phyloP scores from a whole-genome alignment of 2,797 vertebrate genomes.

The Poecile montanus region DNA sequence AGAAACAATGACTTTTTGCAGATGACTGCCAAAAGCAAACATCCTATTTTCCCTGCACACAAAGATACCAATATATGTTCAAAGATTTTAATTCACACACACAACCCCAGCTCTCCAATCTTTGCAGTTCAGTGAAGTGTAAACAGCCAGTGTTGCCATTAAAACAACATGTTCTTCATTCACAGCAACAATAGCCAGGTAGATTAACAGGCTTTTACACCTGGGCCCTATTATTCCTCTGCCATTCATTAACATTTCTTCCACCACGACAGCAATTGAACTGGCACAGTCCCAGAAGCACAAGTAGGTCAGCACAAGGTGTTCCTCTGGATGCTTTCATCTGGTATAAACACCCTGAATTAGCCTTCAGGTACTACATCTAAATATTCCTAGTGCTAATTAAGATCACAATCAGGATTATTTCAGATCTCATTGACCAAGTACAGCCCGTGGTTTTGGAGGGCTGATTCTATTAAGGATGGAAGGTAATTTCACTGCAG shows the following conservation, averaged over 20 bases:
- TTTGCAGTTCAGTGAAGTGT: conserved; percentile 72
- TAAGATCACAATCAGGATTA: conserved; percentile 48
- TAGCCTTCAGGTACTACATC: conserved; percentile 58
- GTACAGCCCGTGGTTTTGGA: neutral
- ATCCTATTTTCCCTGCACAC: conserved; percentile 68
- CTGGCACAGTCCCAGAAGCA: conserved; percentile 61
- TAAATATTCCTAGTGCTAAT: conserved; percentile 46
- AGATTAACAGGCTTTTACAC: conserved; percentile 48
- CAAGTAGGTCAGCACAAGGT: conserved; percentile 72
- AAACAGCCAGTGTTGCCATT: conserved; percentile 66
- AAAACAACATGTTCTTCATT: conserved; percentile 68
- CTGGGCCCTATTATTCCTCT: conserved; percentile 1
- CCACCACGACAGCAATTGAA: conserved; percentile 47
- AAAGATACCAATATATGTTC: conserved; percentile 25
- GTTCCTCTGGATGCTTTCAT: conserved; percentile 60
- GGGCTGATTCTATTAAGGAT: neutral
- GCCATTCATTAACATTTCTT: conserved; percentile 57
- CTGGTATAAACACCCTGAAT: conserved; percentile 70
- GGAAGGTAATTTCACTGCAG: neutral
- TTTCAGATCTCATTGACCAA: conserved; percentile 26
- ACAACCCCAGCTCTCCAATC: neutral
- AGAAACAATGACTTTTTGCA: conserved; percentile 61
- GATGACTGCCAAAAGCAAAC: conserved; percentile 72
- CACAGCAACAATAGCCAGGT: conserved; percentile 51
- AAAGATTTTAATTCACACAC: neutral